phyloP scores from a whole-genome alignment of 2,888 invertebrate genomes.

The Azorinus chamasolen region DNA sequence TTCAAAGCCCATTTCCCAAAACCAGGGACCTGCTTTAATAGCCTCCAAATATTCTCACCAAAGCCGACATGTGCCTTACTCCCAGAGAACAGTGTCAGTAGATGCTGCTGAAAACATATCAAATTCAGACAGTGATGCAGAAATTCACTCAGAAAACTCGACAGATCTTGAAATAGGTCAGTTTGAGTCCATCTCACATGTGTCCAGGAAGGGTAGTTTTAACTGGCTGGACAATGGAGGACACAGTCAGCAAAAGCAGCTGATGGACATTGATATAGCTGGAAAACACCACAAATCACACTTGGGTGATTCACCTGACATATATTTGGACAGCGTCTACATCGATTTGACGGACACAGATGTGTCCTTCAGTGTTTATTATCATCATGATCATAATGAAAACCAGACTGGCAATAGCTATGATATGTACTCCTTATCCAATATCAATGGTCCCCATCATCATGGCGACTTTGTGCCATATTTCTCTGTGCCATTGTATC shows the following conservation, averaged over 20 bases:
- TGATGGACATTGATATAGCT: conserved; percentile 77
- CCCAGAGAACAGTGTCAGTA: conserved; percentile 36
- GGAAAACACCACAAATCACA: conserved; percentile 60
- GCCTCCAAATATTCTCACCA: conserved; percentile 53
- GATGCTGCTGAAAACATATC: conserved; percentile 57
- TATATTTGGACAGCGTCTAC: conserved; percentile 76
- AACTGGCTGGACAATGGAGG: conserved; percentile 33
- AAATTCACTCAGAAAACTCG: conserved; percentile 42
- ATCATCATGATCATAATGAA: conserved; percentile 75
- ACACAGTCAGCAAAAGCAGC: conserved; percentile 63
- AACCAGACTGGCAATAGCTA: conserved; percentile 49
- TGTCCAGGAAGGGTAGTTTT: conserved; percentile 31
- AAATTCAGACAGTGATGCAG: conserved; percentile 59
- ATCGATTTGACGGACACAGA: conserved; percentile 84
- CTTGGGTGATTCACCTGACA: conserved; percentile 42
- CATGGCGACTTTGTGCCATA: conserved; percentile 26
- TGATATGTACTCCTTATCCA: conserved; percentile 48
- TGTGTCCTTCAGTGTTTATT: conserved; percentile 80
- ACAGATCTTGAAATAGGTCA: conserved; percentile 27
- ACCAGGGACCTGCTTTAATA: conserved; percentile 22
- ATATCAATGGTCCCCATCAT: conserved; percentile 49
- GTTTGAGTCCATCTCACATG: conserved; percentile 21
- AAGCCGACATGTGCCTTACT: conserved; percentile 49
- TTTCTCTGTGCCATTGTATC: conserved; percentile 47
- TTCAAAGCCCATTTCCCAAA: conserved; percentile 31